Conservation (phyloP, 2,888 invertebrate genomes). For the Labia minor region DNA sequence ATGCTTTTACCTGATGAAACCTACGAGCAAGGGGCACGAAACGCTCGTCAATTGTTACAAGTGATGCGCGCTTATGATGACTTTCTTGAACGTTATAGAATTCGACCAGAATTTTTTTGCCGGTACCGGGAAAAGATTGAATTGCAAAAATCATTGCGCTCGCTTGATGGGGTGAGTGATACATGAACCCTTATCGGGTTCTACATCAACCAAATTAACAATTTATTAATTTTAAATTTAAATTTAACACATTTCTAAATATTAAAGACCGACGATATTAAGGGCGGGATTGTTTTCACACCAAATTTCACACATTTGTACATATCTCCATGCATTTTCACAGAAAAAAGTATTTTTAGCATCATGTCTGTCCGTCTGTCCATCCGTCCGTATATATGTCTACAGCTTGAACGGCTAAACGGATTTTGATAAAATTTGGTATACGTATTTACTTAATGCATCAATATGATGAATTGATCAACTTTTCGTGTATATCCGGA, state of each 20-base stretch:
- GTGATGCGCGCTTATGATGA: slow-evolving; percentile 49
- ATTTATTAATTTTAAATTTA: background rate
- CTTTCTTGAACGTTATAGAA: slow-evolving; percentile 52
- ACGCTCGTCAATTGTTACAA: slow-evolving; percentile 37
- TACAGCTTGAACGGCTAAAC: too few relatives aligned
- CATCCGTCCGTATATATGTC: too few relatives aligned
- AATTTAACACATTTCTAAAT: too few relatives aligned
- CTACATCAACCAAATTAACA: background rate
- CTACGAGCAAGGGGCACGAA: slow-evolving; percentile 48
- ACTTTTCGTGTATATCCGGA: too few relatives aligned
- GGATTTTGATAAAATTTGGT: too few relatives aligned
- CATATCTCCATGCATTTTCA: background rate
- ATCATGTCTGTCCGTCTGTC: too few relatives aligned
- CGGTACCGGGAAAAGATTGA: slow-evolving; percentile 47
- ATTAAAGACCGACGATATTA: background rate
- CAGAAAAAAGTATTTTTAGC: too few relatives aligned
- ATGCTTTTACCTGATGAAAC: slow-evolving; percentile 72
- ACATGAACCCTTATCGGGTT: background rate
- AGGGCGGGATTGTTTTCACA: too few relatives aligned
- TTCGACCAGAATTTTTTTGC: slow-evolving; percentile 68
- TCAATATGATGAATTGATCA: too few relatives aligned
- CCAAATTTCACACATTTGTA: too few relatives aligned
- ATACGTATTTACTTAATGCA: too few relatives aligned
- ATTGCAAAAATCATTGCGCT: slow-evolving; percentile 40
- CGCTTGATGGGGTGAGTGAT: background rate